These are phyloP conservation scores for Phaethornis superciliosus DNA, from an alignment of 2,113 vertebrate species.

Conservation along the genomic window DNA sequence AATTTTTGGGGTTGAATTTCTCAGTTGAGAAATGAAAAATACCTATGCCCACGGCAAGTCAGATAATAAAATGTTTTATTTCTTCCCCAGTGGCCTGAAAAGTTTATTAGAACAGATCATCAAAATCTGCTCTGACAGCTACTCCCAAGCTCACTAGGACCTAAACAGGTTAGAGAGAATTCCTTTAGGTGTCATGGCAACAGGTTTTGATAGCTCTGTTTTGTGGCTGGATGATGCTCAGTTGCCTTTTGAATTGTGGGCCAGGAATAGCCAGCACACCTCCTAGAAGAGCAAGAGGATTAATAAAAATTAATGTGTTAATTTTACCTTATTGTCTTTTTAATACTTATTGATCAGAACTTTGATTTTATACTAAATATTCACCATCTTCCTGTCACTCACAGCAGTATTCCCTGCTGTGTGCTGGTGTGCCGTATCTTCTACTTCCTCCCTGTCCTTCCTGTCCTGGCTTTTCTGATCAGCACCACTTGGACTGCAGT, in stretches of 20 bases:
- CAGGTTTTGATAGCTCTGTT: neutral
- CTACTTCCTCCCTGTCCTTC: neutral
- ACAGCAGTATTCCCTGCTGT: neutral
- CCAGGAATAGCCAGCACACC: neutral
- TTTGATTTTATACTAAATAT: neutral
- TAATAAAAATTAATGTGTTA: neutral
- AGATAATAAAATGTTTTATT: slow-evolving; percentile 38
- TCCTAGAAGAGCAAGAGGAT: neutral
- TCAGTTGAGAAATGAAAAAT: neutral
- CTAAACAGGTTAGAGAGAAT: slow-evolving; percentile 35
- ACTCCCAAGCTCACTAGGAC: neutral
- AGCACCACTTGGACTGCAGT: neutral
- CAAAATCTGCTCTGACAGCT: neutral
- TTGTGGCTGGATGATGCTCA: neutral
- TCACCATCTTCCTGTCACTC: neutral
- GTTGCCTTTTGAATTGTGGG: neutral
- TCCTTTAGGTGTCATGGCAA: neutral
- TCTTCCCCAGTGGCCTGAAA: neutral
- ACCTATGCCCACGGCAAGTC: neutral
- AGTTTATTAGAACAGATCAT: neutral
- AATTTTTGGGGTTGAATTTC: neutral
- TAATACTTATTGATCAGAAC: neutral
- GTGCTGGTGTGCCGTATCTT: neutral
- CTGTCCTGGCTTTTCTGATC: neutral
- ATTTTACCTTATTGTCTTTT: neutral